These are phyloP conservation scores for Cotesia congregata DNA, from an alignment of 2,888 invertebrate species.

Conservation along the genomic window DNA sequence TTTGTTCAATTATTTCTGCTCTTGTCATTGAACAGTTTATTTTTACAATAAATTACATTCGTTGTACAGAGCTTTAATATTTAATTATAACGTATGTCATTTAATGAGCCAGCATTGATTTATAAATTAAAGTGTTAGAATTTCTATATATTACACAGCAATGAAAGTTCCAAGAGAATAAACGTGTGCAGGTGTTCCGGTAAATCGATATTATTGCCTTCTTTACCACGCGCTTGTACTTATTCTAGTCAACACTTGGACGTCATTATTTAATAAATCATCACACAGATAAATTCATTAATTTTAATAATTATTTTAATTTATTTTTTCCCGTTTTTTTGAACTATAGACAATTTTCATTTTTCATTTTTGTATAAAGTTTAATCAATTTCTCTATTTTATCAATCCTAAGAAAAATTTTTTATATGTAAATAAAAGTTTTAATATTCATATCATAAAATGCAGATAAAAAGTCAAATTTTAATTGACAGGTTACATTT, in stretches of 20 bases:
- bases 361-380: no score
- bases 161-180: constrained; percentile 38
- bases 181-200: constrained; percentile 52
- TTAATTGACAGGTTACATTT: no score
- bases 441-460: no score
- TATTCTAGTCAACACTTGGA: constrained; percentile 31
- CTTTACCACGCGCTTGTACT: constrained; percentile 44
- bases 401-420: no score
- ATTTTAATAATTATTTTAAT: not conserved
- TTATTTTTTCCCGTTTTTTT: not conserved
- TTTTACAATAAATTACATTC: no score
- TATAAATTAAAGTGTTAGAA: constrained; percentile 21
- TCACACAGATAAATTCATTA: not conserved
- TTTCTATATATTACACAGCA: constrained; percentile 10
- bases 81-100: not conserved
- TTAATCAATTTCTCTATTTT: no score
- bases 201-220: constrained; percentile 59
- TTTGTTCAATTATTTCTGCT: not conserved
- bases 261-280: constrained; percentile 18
- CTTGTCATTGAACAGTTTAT: not conserved
- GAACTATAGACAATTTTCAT: not conserved
- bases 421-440: no score
- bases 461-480: no score
- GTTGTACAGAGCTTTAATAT: not conserved
- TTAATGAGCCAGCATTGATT: not conserved